phyloP scores from a whole-genome alignment of 2,888 invertebrate genomes.

The Agrenia bidenticulata region DNA sequence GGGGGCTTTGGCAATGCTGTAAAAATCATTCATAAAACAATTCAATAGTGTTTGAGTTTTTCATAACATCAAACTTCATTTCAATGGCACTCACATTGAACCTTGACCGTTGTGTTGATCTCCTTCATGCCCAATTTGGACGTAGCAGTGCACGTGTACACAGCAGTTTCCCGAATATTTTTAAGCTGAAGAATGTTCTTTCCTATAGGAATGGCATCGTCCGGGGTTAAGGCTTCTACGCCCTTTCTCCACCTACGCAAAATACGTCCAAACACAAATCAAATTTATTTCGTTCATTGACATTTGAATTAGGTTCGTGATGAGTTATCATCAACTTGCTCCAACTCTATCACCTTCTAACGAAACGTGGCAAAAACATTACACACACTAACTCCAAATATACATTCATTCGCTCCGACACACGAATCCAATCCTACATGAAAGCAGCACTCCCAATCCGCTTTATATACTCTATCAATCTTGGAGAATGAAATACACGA shows the following conservation, averaged over 20 bases:
- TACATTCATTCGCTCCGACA: too few relatives aligned
- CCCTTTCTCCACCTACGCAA: constrained; percentile 71
- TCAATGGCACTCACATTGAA: constrained; percentile 75
- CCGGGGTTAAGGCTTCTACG: constrained; percentile 79
- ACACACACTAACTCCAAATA: too few relatives aligned
- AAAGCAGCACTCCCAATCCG: too few relatives aligned
- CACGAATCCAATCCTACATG: too few relatives aligned
- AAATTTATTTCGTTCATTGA: neutral
- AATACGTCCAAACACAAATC: neutral
- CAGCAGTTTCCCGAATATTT: constrained; percentile 87
- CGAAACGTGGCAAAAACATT: too few relatives aligned
- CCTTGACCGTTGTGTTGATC: constrained; percentile 82
- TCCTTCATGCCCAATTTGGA: constrained; percentile 92
- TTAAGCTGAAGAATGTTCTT: constrained; percentile 82
- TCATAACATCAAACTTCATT: neutral
- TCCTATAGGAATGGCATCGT: constrained; percentile 72
- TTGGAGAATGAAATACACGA: neutral
- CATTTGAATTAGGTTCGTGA: neutral
- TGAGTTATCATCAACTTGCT: neutral
- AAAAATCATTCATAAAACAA: constrained; percentile 14
- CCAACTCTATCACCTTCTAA: neutral
- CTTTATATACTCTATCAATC: too few relatives aligned
- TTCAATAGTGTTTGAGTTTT: neutral
- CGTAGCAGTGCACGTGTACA: constrained; percentile 95
- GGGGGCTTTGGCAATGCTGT: constrained; percentile 85